Evolutionary conservation across 2,888 invertebrate species (phyloP).

Genomic region (Trichacis sp.): DNA sequence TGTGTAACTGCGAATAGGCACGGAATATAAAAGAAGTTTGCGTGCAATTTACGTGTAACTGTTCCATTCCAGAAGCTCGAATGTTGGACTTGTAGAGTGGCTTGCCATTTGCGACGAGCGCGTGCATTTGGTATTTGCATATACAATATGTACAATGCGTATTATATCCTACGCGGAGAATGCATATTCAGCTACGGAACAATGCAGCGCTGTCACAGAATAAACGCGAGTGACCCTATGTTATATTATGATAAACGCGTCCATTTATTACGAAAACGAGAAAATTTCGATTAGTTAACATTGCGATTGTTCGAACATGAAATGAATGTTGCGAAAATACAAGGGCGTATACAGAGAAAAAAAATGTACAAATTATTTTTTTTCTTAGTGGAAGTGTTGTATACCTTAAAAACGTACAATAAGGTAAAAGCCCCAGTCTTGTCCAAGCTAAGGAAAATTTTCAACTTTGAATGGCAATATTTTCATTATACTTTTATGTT

Average conservation of each 20-base stretch:
- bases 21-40: background rate
- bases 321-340: too few species aligned
- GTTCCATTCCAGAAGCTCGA: conserved; percentile 3
- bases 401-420: too few species aligned
- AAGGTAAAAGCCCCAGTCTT: too few species aligned
- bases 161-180: conserved; percentile 14
- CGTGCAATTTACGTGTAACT: background rate
- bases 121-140: conserved; percentile 18
- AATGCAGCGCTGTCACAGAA: conserved; percentile 3
- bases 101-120: conserved; percentile 24
- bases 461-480: too few species aligned
- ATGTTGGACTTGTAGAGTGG: conserved; percentile 16
- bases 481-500: too few species aligned
- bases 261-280: background rate
- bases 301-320: too few species aligned
- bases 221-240: conserved; percentile 15
- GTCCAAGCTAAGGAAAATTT: too few species aligned
- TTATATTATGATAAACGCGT: background rate
- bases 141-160: conserved; percentile 19
- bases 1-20: background rate
- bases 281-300: background rate
- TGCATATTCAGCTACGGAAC: conserved; percentile 19
- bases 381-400: too few species aligned
- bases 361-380: too few species aligned
- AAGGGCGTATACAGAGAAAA: too few species aligned